Evolutionary conservation across 2,113 vertebrate species (phyloP), one percentile per base, ranked within the genome.

Genomic region (Micronycteris hirsuta): DNA sequence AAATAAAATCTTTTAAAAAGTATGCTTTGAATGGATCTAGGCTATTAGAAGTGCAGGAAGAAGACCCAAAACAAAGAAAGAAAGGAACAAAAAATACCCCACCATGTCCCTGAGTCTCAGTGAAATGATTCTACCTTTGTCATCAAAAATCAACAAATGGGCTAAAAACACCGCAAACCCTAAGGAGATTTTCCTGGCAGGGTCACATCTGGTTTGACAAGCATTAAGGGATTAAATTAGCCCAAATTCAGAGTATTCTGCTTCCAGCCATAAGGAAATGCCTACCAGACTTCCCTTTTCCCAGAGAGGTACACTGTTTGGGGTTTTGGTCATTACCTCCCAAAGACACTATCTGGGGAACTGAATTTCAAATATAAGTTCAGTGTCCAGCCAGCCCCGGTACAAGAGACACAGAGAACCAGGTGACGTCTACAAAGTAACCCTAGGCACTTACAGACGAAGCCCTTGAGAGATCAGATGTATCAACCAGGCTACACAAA

Each of bases 1-100:
- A n/a, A n/a, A n/a, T n/a, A n/a, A n/a, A n/a, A n/a, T 33, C 41
- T 36, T 71, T 97, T 67, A 82, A 80, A 92, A 87, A 49, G 38
- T 17, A 38, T 2, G 76, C 22, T 93, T 74, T 71, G 86, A 84
- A 87, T 65, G 70, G 20, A 68, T 19, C 33, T 45, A 70, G 56
- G 9, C 26, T 88, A 86, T 88, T 28, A 96, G 81, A 96, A 67
- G 26, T 13, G 43, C 4, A 87, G 47, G 70, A 93, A 88, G 45
- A 80, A 17, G 14, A 81, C 67, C 24, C 4, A 28, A 61, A 61
- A 61, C 24, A 13, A 61, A 61, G 58, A 56, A 56, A 56, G 15
- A 61, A 26, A 38, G 1, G 16, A 68, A 17, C 38, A n/a, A 78
- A 38, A 92, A 81, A 24, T 24, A 38, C 31, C 38, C 45, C 15